Base-by-base conservation (phyloP, 2,888 invertebrate species). In the Acheta domesticus region DNA sequence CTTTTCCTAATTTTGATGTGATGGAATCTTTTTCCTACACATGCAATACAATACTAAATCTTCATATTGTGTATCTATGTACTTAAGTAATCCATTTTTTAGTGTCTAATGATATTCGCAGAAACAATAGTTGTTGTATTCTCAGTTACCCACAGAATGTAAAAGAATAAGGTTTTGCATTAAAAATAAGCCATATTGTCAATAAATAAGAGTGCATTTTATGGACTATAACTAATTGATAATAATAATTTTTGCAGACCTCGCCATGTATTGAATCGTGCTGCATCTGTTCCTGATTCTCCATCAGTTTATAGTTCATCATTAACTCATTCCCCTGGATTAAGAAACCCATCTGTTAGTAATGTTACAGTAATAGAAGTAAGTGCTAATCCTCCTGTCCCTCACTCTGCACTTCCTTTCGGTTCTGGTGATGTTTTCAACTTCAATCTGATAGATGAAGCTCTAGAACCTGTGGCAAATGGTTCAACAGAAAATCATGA, bases 331-430 rank as follows among this genome's bases (percentile, higher is more conserved):
- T 62, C 62, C 14, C 62, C 62, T 19, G 62, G 49, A 49, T 21
- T 50, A 12, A 49, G 48, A 48, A 48, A 77, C 12, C n/a, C 23
- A 23, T 49, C 49, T n/a, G 8, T 36, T 36, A 36, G 36, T 49
- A 84, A 84, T 79, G 82, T 84, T 14, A 84, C 84, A 74, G 83
- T 84, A 48, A 84, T 84, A 79, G 83, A 84, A 82, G 83, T 84
- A 23, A 83, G 82, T 75, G 74, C 73, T 19, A 20, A 48, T 2
- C 74, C 76, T 20, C 48, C 12, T 16, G 23, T 12, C 73, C 74
- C 78, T 19, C 75, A 75, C 48, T 78, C 83, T 20, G 76, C 77
- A 49, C 76, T 50, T 48, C 81, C 80, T 5, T 74, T 79, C 14
- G 76, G 79, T 21, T 75, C 50, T 20, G 78, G 80, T 48, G 77